Base-by-base conservation (phyloP, 2,888 invertebrate genomes). In the Rhagium mordax region DNA sequence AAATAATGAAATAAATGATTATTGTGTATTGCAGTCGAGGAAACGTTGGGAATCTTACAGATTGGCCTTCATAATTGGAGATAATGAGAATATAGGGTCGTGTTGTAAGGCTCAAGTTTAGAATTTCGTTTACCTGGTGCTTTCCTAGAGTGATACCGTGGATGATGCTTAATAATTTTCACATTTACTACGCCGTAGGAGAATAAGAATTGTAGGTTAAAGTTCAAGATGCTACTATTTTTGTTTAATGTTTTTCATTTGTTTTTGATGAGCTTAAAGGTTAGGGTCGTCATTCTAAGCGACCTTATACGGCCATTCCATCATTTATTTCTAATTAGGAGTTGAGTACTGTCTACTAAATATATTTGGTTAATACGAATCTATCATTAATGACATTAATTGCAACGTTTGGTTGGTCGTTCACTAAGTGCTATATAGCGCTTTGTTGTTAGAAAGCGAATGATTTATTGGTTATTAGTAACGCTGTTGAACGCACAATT, bases 271-370 rank as follows among this genome's bases (percentile, higher is more conserved):
- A 24, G 71, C 66, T 70, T 48, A 75, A 70, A 72, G 70, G 75
- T 72, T 75, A 65, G 70, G 72, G 67, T 72, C 74, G 62, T 16
- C 53, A 47, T 64, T 7, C 55, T 41, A 60, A 21, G 21, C 57
- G 55, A 72, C 74, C 67, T 74, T 70, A 64, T 69, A 75, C 62
- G 70, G 71, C 18, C 55, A 57, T 49, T 53, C 59, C 51, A 59
- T 67, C 64, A 72, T 75, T 75, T 75, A 70, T 70, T 72, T 75
- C 65, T 62, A 70, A 75, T 75, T 75, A 72, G 60, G 70, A 62
- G 24, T 61, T 60, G 70, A 62, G 24, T 61, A 53, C 33, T 49
- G 8, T 24, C 21, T 27, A 29, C 18, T 24, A 64, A 64, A 51
- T 64, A 64, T 51, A 27, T 64, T 61, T 21, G 61, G 48, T n/a